Percentiles rank a stretch among this genome's conserved stretches.
These are phyloP conservation scores for Empidonax alnorum DNA, from an alignment of 2,113 vertebrate species.

Conservation along the genomic window DNA sequence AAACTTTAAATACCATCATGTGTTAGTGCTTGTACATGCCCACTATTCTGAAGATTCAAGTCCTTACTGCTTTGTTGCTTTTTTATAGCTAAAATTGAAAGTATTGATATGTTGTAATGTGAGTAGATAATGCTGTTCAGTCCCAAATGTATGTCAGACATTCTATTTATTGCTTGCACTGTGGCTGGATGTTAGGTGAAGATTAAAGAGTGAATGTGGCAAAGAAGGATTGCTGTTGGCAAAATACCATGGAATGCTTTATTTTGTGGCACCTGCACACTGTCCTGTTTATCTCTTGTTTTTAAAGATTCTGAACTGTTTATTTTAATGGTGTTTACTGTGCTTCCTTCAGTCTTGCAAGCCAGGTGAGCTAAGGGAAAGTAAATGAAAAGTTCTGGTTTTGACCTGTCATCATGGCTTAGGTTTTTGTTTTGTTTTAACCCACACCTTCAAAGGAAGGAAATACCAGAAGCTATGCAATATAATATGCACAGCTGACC, in stretches of 20 bases:
- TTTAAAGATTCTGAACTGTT: background rate
- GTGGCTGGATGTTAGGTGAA: background rate
- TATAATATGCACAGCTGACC: background rate
- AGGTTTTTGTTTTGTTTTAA: slow-evolving; percentile 2
- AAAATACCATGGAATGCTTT: background rate
- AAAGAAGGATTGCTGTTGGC: background rate
- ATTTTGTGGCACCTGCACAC: background rate
- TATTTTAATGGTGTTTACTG: background rate
- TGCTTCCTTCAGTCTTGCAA: background rate
- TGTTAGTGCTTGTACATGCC: background rate
- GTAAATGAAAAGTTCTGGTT: background rate
- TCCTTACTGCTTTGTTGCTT: background rate
- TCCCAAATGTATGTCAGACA: background rate
- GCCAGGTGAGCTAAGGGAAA: background rate
- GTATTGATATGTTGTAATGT: background rate
- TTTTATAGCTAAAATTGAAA: background rate
- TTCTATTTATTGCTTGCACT: background rate
- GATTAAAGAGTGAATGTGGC: background rate
- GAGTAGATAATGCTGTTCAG: background rate
- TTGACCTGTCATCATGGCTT: background rate
- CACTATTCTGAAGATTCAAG: background rate
- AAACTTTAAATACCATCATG: rapidly evolving
- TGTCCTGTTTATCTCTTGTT: background rate
- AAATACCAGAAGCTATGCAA: background rate
- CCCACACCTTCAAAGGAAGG: slow-evolving; percentile 1